These are phyloP conservation scores for Poeciliopsis occidentalis DNA, from an alignment of 2,113 vertebrate genomes.

Conservation along the genomic window DNA sequence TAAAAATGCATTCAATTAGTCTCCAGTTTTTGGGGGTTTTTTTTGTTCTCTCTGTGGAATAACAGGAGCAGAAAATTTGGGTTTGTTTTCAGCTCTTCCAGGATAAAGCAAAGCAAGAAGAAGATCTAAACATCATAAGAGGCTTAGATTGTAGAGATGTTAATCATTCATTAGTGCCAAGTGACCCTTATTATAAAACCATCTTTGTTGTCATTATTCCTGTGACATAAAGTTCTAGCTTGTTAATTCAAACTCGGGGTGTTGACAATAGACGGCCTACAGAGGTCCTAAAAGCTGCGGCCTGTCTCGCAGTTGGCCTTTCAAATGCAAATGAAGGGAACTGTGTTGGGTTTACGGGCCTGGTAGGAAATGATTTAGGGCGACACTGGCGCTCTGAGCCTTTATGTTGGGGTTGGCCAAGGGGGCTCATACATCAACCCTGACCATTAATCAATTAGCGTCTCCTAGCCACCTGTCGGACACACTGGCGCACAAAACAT, in stretches of 20 bases:
- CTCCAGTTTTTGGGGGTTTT: background rate
- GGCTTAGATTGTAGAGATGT: conserved; percentile 35
- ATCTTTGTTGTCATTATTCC: conserved; percentile 76
- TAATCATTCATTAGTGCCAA: conserved; percentile 68
- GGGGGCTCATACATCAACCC: conserved; percentile 77
- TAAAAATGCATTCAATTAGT: conserved; percentile 22
- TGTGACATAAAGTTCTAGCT: conserved; percentile 63
- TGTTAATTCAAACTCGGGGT: conserved; percentile 64
- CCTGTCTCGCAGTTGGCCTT: conserved; percentile 53
- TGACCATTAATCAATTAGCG: conserved; percentile 84
- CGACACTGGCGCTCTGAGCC: conserved; percentile 66
- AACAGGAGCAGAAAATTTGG: conserved; percentile 13
- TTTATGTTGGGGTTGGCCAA: conserved; percentile 67
- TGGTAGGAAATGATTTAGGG: conserved; percentile 84
- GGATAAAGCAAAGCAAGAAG: conserved; percentile 6
- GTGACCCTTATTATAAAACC: conserved; percentile 72
- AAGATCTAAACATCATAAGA: conserved; percentile 33
- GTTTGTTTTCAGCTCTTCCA: background rate
- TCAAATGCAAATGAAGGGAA: conserved; percentile 79
- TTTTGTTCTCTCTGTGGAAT: background rate
- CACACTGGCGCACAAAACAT: conserved; percentile 73
- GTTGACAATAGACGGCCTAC: conserved; percentile 62
- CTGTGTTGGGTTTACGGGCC: conserved; percentile 77
- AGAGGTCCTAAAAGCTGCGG: conserved; percentile 62
- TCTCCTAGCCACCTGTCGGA: conserved; percentile 80